Percentiles rank a stretch among this genome's conserved stretches.
Evolutionary conservation across 1,140 invertebrate genomes (phyloP).

Genomic region (Eufriesea mexicana): DNA sequence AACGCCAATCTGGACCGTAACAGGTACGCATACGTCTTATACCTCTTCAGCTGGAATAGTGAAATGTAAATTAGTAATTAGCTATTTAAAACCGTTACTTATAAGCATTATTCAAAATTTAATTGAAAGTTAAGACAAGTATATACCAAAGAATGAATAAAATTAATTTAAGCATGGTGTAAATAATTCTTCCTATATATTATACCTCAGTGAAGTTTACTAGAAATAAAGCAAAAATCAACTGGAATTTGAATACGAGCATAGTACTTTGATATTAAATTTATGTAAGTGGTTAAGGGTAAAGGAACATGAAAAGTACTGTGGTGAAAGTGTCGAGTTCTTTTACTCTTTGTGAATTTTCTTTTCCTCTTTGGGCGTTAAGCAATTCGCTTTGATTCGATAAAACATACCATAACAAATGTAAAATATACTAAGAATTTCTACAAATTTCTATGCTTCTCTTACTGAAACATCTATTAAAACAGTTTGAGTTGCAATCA

Average conservation of each 20-base stretch:
- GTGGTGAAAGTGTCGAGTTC: not conserved
- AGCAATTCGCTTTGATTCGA: not conserved
- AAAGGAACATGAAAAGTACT: not conserved
- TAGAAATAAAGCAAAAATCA: not conserved
- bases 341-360: constrained; percentile 1
- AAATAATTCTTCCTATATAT: not conserved
- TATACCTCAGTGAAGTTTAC: not conserved
- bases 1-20: constrained; percentile 88
- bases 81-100: not conserved
- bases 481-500: not conserved
- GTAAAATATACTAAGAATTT: not conserved
- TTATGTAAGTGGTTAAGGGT: not conserved
- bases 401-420: not conserved
- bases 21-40: constrained; percentile 92
- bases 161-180: not conserved
- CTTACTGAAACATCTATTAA: not conserved
- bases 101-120: too few relatives aligned
- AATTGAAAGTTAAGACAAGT: too few relatives aligned
- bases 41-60: constrained; percentile 89
- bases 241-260: not conserved
- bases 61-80: not conserved
- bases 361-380: not conserved
- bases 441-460: not conserved
- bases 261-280: not conserved
- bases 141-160: too few relatives aligned